Conservation (phyloP, 2,113 vertebrate species). For the Empidonax alnorum region DNA sequence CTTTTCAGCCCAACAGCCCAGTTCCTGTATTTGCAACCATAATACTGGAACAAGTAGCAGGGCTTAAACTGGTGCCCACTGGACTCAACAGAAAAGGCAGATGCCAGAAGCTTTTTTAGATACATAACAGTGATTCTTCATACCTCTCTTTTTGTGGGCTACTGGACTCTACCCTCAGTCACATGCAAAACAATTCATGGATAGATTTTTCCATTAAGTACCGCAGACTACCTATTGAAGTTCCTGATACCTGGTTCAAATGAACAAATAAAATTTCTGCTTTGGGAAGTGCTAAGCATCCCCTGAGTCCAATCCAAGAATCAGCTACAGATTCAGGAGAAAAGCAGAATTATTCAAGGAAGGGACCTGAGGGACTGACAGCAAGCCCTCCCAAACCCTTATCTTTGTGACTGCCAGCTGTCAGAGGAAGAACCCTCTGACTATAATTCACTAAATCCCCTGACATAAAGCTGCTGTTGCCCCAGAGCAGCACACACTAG, state of each 20-base stretch:
- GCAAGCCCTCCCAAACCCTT: neutral
- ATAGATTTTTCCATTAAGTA: constrained; percentile 7
- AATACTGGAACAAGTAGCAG: neutral
- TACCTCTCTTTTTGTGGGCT: constrained; percentile 3
- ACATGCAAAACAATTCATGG: constrained; percentile 35
- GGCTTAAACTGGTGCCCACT: neutral
- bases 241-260: neutral
- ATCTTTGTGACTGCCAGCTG: neutral
- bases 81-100: neutral
- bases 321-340: neutral
- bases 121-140: constrained; percentile 37
- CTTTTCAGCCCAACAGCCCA: constrained; percentile 22
- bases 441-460: neutral
- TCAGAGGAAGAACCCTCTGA: neutral
- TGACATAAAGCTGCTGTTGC: neutral
- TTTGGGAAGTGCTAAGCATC: neutral
- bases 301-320: neutral
- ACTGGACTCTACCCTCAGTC: neutral
- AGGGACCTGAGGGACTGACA: neutral
- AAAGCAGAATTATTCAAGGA: neutral
- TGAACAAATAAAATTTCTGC: neutral
- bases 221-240: neutral
- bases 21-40: constrained; percentile 12
- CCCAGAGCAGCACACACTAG: neutral
- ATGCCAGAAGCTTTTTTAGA: constrained; percentile 40